These are phyloP conservation scores for Todiramphus chloris DNA, from an alignment of 2,113 vertebrate species.

Conservation along the genomic window DNA sequence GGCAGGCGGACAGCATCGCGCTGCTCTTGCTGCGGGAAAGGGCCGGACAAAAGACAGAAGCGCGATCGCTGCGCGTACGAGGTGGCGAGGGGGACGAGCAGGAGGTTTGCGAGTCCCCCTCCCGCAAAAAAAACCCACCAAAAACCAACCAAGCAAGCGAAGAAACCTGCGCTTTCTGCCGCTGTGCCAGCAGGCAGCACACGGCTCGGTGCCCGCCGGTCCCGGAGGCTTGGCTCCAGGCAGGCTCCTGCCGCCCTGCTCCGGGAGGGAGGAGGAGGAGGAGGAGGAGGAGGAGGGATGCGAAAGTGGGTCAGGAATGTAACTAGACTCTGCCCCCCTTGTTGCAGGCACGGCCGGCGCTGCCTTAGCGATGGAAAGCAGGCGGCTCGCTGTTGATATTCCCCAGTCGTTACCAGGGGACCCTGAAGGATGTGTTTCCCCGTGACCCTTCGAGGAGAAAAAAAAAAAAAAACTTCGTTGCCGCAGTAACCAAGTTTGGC, in stretches of 20 bases:
- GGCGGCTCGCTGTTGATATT: slow-evolving; percentile 69
- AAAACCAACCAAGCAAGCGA: too few relatives aligned
- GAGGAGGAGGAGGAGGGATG: slow-evolving; percentile 68
- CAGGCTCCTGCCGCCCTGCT: slow-evolving; percentile 45
- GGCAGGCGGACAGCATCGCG: not conserved
- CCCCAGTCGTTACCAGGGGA: slow-evolving; percentile 76
- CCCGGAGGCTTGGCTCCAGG: slow-evolving; percentile 19
- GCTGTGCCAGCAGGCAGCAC: not conserved
- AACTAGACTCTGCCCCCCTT: slow-evolving; percentile 77
- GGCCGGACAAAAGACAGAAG: not conserved
- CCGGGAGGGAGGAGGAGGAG: slow-evolving; percentile 61
- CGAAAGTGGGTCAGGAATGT: slow-evolving; percentile 86
- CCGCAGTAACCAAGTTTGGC: slow-evolving; percentile 82
- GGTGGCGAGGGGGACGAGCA: not conserved
- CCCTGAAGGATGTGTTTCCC: slow-evolving; percentile 78
- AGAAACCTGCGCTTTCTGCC: not conserved
- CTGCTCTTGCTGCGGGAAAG: not conserved
- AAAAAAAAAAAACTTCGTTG: slow-evolving; percentile 78
- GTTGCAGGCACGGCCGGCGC: slow-evolving; percentile 61
- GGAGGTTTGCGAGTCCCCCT: not conserved
- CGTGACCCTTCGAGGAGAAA: slow-evolving; percentile 74
- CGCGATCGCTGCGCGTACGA: not conserved
- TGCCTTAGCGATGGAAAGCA: slow-evolving; percentile 71
- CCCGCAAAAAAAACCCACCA: too few relatives aligned
- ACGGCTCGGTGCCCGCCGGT: slow-evolving; percentile 10